Conservation (phyloP, 1,140 invertebrate genomes). For the Drosophila lacteicornis region DNA sequence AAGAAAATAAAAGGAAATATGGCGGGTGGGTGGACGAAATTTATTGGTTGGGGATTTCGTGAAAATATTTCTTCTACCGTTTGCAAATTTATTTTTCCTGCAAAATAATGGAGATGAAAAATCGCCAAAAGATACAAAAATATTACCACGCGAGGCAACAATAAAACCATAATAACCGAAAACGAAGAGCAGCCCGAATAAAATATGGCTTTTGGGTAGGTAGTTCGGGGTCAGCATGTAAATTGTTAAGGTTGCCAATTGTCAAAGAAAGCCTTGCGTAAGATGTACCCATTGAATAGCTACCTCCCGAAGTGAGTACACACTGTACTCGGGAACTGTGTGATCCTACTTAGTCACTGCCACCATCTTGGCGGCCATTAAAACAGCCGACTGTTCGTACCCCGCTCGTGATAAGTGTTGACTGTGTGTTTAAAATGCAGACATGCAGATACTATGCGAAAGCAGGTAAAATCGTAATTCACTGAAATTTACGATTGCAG, state of each 20-base stretch:
- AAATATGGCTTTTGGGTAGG: conserved; percentile 55
- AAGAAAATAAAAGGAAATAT: conserved; percentile 27
- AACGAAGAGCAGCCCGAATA: conserved; percentile 50
- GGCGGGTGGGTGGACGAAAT: conserved; percentile 54
- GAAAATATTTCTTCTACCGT: conserved; percentile 75
- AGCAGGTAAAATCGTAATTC: conserved; percentile 73
- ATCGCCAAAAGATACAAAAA: conserved; percentile 60
- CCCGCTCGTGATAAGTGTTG: conserved; percentile 55
- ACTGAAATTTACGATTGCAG: conserved; percentile 75
- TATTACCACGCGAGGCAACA: conserved; percentile 24
- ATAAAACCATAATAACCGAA: conserved; percentile 49
- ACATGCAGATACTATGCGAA: conserved; percentile 54
- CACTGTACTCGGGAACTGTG: neutral
- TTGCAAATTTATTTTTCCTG: conserved; percentile 81
- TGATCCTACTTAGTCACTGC: conserved; percentile 41
- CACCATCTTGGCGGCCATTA: conserved; percentile 56
- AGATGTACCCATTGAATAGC: neutral
- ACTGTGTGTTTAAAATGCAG: conserved; percentile 76
- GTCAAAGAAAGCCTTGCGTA: conserved; percentile 33
- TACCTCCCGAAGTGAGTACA: conserved; percentile 4
- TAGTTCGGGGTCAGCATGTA: conserved; percentile 42
- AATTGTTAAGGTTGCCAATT: conserved; percentile 59
- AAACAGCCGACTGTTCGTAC: conserved; percentile 37
- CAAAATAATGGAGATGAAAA: conserved; percentile 81
- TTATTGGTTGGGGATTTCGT: conserved; percentile 76